These are phyloP conservation scores for Physocephala rufipes DNA, from an alignment of 2,888 invertebrate genomes.

Conservation along the genomic window DNA sequence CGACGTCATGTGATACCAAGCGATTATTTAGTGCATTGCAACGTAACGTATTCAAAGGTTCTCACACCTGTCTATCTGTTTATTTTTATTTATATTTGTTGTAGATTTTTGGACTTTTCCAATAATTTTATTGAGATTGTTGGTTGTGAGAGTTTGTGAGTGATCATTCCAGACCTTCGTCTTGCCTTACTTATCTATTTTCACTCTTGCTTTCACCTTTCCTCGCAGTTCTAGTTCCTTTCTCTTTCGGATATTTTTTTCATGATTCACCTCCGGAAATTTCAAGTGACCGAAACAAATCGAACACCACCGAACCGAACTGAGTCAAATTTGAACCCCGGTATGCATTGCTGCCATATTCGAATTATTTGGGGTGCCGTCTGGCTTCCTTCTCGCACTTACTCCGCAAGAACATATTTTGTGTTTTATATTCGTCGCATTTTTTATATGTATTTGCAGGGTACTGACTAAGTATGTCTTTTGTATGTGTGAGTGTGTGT, in stretches of 20 bases:
- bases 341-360: neutral
- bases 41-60: no score
- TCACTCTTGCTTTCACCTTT: no score
- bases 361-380: conserved; percentile 8
- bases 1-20: no score
- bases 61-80: neutral
- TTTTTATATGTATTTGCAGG: neutral
- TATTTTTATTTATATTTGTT: neutral
- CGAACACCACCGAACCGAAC: neutral
- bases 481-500: conserved; percentile 24
- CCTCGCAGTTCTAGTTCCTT: neutral
- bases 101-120: neutral
- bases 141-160: no score
- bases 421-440: no score
- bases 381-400: no score
- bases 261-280: conserved; percentile 16
- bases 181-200: no score
- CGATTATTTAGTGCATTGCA: no score
- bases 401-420: no score
- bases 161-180: no score
- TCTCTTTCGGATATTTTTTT: neutral
- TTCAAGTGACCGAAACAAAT: conserved; percentile 3
- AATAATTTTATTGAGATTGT: neutral
- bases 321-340: neutral
- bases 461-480: neutral